phyloP scores from a whole-genome alignment of 2,888 invertebrate genomes.

The Tinea semifulvella region DNA sequence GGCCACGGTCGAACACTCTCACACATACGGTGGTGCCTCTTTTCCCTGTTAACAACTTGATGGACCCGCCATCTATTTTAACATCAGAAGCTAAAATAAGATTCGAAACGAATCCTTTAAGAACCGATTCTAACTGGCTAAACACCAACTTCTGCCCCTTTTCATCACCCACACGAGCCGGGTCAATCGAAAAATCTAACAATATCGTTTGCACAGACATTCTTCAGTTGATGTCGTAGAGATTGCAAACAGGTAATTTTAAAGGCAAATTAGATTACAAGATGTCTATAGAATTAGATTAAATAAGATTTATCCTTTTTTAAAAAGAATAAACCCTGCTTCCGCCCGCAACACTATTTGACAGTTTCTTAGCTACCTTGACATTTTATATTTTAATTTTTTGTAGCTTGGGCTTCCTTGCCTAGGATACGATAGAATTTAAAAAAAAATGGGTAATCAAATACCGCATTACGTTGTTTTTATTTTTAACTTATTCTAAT shows the following conservation, averaged over 20 bases:
- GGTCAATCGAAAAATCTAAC: slow-evolving; percentile 81
- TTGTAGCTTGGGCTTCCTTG: no score
- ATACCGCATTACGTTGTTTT: no score
- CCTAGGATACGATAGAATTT: no score
- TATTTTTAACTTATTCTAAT: no score
- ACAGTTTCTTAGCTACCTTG: no score
- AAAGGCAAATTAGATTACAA: slow-evolving; percentile 20
- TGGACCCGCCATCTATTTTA: slow-evolving; percentile 73
- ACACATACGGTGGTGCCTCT: slow-evolving; percentile 75
- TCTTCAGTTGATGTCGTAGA: slow-evolving; percentile 22
- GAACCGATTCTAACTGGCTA: slow-evolving; percentile 72
- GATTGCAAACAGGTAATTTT: slow-evolving; percentile 29
- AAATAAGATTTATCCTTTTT: no score
- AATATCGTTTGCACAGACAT: slow-evolving; percentile 85
- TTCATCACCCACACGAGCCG: slow-evolving; percentile 72
- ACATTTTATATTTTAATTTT: no score
- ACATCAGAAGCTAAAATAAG: slow-evolving; percentile 74
- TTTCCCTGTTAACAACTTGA: slow-evolving; percentile 76
- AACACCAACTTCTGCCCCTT: slow-evolving; percentile 72
- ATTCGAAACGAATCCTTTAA: slow-evolving; percentile 76
- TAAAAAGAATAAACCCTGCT: not conserved
- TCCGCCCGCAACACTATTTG: slow-evolving; percentile 2
- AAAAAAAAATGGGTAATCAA: no score
- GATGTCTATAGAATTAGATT: no score
- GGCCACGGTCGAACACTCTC: slow-evolving; percentile 77